Conservation (phyloP, 2,888 invertebrate species). For the Pterobdella sp. region DNA sequence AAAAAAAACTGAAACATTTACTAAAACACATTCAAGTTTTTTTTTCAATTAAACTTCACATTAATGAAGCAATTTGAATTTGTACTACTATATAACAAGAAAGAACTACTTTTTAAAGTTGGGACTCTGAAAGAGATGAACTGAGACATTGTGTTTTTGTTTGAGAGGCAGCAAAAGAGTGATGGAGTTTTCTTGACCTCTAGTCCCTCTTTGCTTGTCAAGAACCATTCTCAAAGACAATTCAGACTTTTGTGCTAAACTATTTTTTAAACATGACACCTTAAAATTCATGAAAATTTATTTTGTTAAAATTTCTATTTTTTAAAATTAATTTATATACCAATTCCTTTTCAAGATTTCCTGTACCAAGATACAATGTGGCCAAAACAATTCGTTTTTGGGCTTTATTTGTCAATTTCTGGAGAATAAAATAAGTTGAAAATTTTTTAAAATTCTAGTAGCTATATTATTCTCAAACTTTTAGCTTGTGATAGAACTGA, state of each 20-base stretch:
- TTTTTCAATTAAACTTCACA: too few species aligned
- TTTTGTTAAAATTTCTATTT: neutral
- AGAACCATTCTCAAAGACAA: constrained; percentile 68
- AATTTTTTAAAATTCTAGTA: neutral
- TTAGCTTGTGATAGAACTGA: constrained; percentile 47
- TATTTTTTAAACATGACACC: neutral
- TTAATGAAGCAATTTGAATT: too few species aligned
- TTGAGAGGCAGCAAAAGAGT: constrained; percentile 69
- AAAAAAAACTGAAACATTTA: neutral
- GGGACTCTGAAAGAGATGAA: neutral
- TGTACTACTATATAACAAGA: too few species aligned
- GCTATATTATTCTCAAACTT: constrained; percentile 39
- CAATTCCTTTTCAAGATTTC: constrained; percentile 69
- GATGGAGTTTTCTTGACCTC: constrained; percentile 60
- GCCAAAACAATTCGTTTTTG: constrained; percentile 58
- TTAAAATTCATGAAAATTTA: neutral
- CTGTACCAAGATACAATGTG: constrained; percentile 87
- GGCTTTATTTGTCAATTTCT: constrained; percentile 39
- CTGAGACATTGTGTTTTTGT: constrained; percentile 45
- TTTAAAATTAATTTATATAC: constrained; percentile 53
- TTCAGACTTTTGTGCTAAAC: neutral
- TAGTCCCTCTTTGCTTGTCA: constrained; percentile 80
- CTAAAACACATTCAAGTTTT: neutral
- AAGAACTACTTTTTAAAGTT: constrained; percentile 52
- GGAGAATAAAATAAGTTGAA: constrained; percentile 12